These are phyloP conservation scores for Eupithecia inturbata DNA, from an alignment of 2,888 invertebrate species.

Conservation along the genomic window DNA sequence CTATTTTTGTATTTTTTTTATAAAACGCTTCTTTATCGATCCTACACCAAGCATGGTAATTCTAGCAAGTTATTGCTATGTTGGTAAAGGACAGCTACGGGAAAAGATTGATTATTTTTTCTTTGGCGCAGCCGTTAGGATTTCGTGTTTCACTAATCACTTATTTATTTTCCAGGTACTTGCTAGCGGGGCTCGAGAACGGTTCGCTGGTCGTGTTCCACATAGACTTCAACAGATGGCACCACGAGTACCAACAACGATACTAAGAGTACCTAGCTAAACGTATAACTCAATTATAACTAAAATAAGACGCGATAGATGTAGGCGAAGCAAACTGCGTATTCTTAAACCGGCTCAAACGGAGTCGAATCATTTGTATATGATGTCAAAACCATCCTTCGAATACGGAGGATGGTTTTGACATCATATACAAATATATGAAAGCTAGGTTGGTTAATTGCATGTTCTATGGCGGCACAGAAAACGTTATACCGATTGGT, in stretches of 20 bases:
- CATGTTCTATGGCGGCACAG: conserved; percentile 14
- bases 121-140: conserved; percentile 5
- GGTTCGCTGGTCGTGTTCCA: conserved; percentile 99
- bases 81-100: no score
- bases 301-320: conserved; percentile 41
- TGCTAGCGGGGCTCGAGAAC: conserved; percentile 97
- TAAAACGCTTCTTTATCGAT: no score
- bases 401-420: conserved; percentile 16
- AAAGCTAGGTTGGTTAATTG: not conserved
- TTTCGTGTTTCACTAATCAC: not conserved
- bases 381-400: no score
- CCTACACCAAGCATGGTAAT: no score
- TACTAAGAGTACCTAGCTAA: conserved; percentile 86
- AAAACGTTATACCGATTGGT: conserved; percentile 16
- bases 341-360: conserved; percentile 19
- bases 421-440: conserved; percentile 11
- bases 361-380: conserved; percentile 14
- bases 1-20: no score
- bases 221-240: conserved; percentile 99
- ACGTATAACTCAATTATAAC: conserved; percentile 50
- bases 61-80: no score
- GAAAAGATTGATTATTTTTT: not conserved
- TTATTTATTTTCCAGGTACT: conserved; percentile 87
- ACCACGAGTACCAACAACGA: conserved; percentile 97
- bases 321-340: conserved; percentile 18